These are phyloP conservation scores for Chelon labrosus DNA, from an alignment of 2,797 vertebrate genomes.

Conservation along the genomic window DNA sequence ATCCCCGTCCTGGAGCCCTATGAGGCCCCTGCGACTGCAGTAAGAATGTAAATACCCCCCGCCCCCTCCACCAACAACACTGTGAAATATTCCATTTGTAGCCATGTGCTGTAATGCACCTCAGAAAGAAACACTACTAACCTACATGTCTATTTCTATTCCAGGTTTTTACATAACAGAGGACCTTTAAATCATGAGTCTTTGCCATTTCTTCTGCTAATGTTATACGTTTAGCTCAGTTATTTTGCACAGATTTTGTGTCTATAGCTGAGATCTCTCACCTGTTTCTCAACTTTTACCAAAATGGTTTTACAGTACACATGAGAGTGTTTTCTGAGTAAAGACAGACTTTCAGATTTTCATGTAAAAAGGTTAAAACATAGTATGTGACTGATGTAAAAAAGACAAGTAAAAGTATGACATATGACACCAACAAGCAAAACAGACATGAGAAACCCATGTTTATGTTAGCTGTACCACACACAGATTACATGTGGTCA, in stretches of 20 bases:
- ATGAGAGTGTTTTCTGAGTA: too few species aligned
- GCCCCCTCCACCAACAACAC: constrained; percentile 33
- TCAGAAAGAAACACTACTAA: constrained; percentile 42
- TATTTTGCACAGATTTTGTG: too few species aligned
- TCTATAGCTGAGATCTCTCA: too few species aligned
- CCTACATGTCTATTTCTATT: constrained; percentile 57
- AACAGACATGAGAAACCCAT: constrained; percentile 9
- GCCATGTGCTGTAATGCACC: constrained; percentile 45
- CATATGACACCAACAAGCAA: background rate
- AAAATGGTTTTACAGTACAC: too few species aligned
- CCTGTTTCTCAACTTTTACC: too few species aligned
- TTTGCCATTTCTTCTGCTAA: too few species aligned
- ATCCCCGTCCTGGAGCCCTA: constrained; percentile 46
- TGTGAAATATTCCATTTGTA: constrained; percentile 70
- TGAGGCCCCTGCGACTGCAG: constrained; percentile 56
- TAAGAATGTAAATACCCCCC: constrained; percentile 71
- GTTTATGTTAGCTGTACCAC: constrained; percentile 22
- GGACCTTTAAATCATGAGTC: background rate
- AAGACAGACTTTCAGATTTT: too few species aligned
- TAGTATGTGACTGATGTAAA: background rate
- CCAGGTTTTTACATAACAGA: constrained; percentile 42
- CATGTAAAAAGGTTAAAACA: background rate
- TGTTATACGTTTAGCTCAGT: too few species aligned
- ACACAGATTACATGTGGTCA: constrained; percentile 64
- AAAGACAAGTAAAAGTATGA: background rate